Evolutionary conservation across 2,113 vertebrate genomes (phyloP), one percentile per base, ranked within the genome.

Genomic region (Coptodon rendalli): DNA sequence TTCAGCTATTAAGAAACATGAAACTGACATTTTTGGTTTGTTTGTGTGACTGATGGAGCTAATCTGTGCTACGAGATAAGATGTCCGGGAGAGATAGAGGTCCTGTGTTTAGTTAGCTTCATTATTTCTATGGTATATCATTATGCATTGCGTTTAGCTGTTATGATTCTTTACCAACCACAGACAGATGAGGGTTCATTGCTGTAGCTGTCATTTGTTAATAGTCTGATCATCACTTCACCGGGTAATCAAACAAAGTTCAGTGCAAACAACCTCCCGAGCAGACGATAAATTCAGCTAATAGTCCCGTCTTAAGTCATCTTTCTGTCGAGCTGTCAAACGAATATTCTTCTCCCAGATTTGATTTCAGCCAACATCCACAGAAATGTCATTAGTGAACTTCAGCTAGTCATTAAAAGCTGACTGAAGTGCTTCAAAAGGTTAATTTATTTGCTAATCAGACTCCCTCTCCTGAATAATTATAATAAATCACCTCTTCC

Each of bases 391-490:
- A 87, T 88, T 79, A 88, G 48, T 50, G 82, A 90, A 84, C 73
- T 87, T 59, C 43, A 86, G 48, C 7, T 16, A 83, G 83, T 89
- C 86, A 83, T 92, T 91, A 89, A 87, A 89, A 89, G 57, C 87
- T 36, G 86, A 88, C 57, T 91, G 50, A 88, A 93, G 76, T 53
- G 83, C 82, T 89, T 87, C 79, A 91, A 87, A 93, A 82, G 87
- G 85, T 90, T 89, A 38, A 94, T 94, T 90, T 90, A 91, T 92
- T 89, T 92, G 83, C 63, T 71, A 85, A 87, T 91, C 76, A 81
- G 80, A 87, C 85, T 82, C 45, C 54, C 50, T 89, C 85, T 63
- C 71, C 54, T 48, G 81, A 92, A 83, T 73, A 76, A 82, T 91
- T 87, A 83, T 36, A 86, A 92, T 91, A 91, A 91, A 94, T 92